Conservation (phyloP, 1,140 invertebrate species). For the Eupeodes corollae region DNA sequence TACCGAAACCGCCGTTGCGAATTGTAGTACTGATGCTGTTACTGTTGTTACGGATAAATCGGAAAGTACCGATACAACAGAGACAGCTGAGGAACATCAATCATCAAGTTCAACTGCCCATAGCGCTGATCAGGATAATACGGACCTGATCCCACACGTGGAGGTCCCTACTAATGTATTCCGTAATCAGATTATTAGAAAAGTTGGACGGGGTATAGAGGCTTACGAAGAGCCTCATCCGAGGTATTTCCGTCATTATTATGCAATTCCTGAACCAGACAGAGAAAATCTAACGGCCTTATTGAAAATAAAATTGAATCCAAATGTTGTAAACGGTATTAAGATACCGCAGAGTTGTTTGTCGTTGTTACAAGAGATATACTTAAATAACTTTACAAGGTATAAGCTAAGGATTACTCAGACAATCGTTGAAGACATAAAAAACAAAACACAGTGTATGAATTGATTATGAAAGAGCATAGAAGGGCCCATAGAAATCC, state of each 20-base stretch:
- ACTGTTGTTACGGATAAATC: neutral
- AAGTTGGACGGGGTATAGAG: neutral
- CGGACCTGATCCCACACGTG: conserved; percentile 1
- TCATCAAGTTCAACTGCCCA: neutral
- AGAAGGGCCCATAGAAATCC: conserved; percentile 5
- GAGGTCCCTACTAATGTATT: conserved; percentile 5
- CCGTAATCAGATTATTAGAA: conserved; percentile 3
- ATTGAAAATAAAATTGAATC: conserved; percentile 1
- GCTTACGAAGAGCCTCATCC: conserved; percentile 1
- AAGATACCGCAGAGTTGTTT: conserved; percentile 4
- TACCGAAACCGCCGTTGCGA: neutral
- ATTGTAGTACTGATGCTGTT: too few species aligned
- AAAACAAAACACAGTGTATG: neutral
- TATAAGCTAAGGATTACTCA: conserved; percentile 7
- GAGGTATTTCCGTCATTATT: neutral
- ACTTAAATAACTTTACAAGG: conserved; percentile 1
- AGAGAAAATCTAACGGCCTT: neutral
- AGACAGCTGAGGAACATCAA: neutral
- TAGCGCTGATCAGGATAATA: neutral
- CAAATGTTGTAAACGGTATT: conserved; percentile 6
- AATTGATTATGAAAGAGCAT: conserved; percentile 4
- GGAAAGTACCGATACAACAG: neutral
- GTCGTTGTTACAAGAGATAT: conserved; percentile 1
- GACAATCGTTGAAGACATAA: conserved; percentile 5
- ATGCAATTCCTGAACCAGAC: neutral